A percentile compares a stretch with the other conserved stretches of the same genome.
Evolutionary conservation across 2,888 invertebrate species (phyloP).

Genomic region (Tethea ocularis): DNA sequence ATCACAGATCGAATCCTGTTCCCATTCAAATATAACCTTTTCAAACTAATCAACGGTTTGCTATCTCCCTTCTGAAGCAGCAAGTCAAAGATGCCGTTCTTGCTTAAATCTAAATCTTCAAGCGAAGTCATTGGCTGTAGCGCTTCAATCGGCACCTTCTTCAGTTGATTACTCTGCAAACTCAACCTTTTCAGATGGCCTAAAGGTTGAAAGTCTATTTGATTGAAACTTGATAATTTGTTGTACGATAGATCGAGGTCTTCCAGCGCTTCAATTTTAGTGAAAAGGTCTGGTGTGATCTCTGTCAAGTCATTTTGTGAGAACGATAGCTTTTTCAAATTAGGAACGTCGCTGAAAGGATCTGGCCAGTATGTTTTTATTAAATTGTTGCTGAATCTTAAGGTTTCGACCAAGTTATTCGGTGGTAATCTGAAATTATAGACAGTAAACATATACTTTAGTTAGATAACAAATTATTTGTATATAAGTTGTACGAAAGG

Average conservation of each 20-base stretch:
- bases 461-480: too few species aligned
- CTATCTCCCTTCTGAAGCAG: slow-evolving; percentile 59
- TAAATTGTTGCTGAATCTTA: slow-evolving; percentile 70
- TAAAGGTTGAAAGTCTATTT: slow-evolving; percentile 66
- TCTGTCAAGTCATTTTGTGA: slow-evolving; percentile 74
- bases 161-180: slow-evolving; percentile 74
- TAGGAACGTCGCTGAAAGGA: slow-evolving; percentile 67
- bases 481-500: too few species aligned
- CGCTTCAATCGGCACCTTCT: slow-evolving; percentile 65
- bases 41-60: slow-evolving; percentile 55
- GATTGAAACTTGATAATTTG: slow-evolving; percentile 66
- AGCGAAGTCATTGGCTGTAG: slow-evolving; percentile 64
- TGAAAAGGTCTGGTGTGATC: slow-evolving; percentile 75
- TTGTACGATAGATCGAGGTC: slow-evolving; percentile 82
- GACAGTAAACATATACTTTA: not conserved
- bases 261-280: slow-evolving; percentile 66
- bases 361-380: slow-evolving; percentile 77
- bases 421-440: slow-evolving; percentile 69
- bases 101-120: slow-evolving; percentile 76
- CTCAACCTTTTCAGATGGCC: slow-evolving; percentile 64
- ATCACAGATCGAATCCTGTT: slow-evolving; percentile 73
- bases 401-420: slow-evolving; percentile 66
- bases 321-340: slow-evolving; percentile 72
- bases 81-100: slow-evolving; percentile 71
- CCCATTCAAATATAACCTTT: slow-evolving; percentile 74